Base-by-base conservation (phyloP, 2,888 invertebrate genomes). In the Leptinotarsa peninsularis region DNA sequence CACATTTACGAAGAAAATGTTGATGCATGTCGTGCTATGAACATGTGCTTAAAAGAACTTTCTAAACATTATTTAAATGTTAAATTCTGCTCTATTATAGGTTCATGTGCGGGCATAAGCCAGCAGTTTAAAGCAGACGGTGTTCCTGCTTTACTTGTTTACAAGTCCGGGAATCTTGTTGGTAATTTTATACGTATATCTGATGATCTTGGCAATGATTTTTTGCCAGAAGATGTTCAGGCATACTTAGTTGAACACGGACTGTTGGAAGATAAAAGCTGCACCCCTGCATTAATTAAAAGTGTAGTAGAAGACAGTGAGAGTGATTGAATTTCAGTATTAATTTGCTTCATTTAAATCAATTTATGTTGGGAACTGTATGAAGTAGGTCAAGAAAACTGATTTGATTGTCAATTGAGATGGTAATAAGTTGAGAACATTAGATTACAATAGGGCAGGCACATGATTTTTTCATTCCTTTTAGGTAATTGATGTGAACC, bases 131-230 rank as follows among this genome's bases (percentile, higher is more conserved):
- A 95, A 86, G 90, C 91, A 33, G 93, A 93, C 82, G 98, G 98
- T 27, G 93, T 98, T 0, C 99, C 99, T 17, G 98, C 98, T 1
- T 88, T 99, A 71, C 89, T 98, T 54, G 93, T 96, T 0, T 99
- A 99, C 87, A 97, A 97, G 89, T 93, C 91, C 58, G 96, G 97
- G 4, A 94, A 95, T 85, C 90, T 98, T 5, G 93, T 98, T 85
- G 98, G 98, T 0, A 98, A 98, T 89, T 98, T 98, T 89, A 93
- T 98, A 1, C 92, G 95, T 71, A 86, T 99, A 17, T 93, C 94
- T 0, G 94, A 96, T 84, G 96, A 96, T 85, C 90, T 99, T 69
- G 97, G 98, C 0, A 93, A 93, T 85, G 96, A 98, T 85, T 98
- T 98, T 89, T 96, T 92, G 89, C 92, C 95, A 4, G 93, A 93